Evolutionary conservation across 1,140 invertebrate genomes (phyloP), one percentile per base, ranked within the genome.

Genomic region (Dinothrombium tinctorium): DNA sequence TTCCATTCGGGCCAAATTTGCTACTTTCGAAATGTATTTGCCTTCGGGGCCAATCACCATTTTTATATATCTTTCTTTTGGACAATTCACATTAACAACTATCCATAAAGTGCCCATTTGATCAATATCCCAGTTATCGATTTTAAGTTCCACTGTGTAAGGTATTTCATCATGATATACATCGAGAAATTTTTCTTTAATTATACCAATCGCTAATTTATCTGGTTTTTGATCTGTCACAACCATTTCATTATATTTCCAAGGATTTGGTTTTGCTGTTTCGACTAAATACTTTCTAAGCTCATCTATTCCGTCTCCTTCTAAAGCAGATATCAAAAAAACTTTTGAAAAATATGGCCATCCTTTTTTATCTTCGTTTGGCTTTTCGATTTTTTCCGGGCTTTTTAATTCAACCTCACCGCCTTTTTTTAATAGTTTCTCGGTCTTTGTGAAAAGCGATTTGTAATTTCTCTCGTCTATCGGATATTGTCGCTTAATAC

Each of bases 311-410:
- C 82, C 82, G 59, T 72, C 69, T 33, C 71, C 69, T 36, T 69
- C 69, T 24, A 84, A 54, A 0, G 83, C 76, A 17, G 84, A 90
- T 8, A 89, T 64, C 64, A 90, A 73, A 54, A 94, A 94, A 17
- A 92, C 71, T 53, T 79, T 69, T 11, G 65, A 60, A 53, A 92
- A 92, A 46, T 73, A 53, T 32, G 71, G 69, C 71, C 75, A 84
- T 21, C 2, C 12, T 17, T 14, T n/a, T n/a, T 28, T n/a, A 28
- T 9, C 24, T 32, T 35, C 3, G 24, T 2, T 28, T 15, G 15
- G 28, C 28, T 29, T 15, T 2, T 4, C 15, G 28, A 4, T n/a
- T 29, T 29, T n/a, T 29, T 29, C 15, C 28, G 12, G 11, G 3
- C 28, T n/a, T 29, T n/a, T 29, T 15, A 29, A n/a, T 11, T n/a